Base-by-base conservation (phyloP, 2,888 invertebrate genomes). In the Caenorhabditis afra region DNA sequence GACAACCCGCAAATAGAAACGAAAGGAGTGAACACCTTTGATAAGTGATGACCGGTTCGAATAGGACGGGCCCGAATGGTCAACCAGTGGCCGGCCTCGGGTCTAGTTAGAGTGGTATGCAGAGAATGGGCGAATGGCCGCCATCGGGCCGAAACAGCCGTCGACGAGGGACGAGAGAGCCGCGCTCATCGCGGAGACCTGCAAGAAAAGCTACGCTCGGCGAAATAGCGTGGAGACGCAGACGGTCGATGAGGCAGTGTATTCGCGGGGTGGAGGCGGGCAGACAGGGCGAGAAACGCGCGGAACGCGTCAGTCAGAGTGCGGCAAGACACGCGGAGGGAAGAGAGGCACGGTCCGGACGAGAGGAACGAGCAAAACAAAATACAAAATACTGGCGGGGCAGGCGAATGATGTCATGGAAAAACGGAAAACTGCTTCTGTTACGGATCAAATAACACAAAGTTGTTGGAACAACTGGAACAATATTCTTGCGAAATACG, bases 41-140 rank as follows among this genome's bases (percentile, higher is more conserved):
- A 59, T 59, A 35, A 59, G 59, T 41, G 45, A 35, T 59, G 59
- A 14, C 47, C 23, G 45, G 47, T 35, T 59, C 29, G 35, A 52
- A 52, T 18, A 44, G 45, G 29, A 29, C 29, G 29, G 29, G 59
- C 59, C 59, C 29, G 44, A 59, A 59, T 59, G 59, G 59, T 59
- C 59, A 59, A 59, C 59, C 45, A 59, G n/a, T 59, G 59, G 59
- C 59, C 59, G 45, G 29, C 45, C 29, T 29, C 29, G 45, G 59
- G 59, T 59, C 59, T 59, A 59, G 59, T 59, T 59, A 45, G 59
- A 59, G 59, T 64, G 71, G 64, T 62, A 71, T 62, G 64, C 55
- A 71, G 71, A 64, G 71, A 71, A 64, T 64, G 71, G 64, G 61
- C 55, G 71, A 71, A 64, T 62, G 71, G 71, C 71, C 67, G 57